Evolutionary conservation across 1,140 invertebrate species (phyloP).

Genomic region (Cataglyphis hispanica): DNA sequence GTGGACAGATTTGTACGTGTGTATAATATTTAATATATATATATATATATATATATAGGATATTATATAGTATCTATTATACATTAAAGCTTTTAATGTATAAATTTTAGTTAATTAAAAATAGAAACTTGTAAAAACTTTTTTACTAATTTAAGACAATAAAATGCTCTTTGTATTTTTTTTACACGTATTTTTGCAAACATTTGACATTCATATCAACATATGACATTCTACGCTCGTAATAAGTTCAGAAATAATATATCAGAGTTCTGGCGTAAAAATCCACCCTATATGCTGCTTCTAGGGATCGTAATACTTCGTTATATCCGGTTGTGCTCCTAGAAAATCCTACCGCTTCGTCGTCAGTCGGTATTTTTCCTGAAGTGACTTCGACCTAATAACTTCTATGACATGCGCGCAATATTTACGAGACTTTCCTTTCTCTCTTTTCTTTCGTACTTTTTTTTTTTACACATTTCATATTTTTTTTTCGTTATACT

Average conservation of each 20-base stretch:
- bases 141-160: neutral
- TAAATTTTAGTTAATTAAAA: neutral
- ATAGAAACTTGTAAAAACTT: neutral
- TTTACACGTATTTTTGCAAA: neutral
- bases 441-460: neutral
- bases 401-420: slow-evolving; percentile 36
- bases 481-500: slow-evolving; percentile 35
- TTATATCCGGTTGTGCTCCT: slow-evolving; percentile 63
- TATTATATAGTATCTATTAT: neutral
- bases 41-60: too few species aligned
- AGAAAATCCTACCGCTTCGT: slow-evolving; percentile 61
- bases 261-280: slow-evolving; percentile 1
- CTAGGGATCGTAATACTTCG: slow-evolving; percentile 66
- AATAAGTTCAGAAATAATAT: slow-evolving; percentile 3
- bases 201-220: too few species aligned
- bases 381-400: slow-evolving; percentile 68
- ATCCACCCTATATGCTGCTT: neutral
- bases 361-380: slow-evolving; percentile 63
- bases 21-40: neutral
- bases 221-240: neutral
- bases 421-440: slow-evolving; percentile 18
- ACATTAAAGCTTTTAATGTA: too few species aligned
- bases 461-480: neutral
- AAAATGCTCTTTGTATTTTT: neutral
- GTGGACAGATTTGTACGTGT: too few species aligned